Conservation (phyloP, 2,888 invertebrate genomes). For the Punctoribates punctum region DNA sequence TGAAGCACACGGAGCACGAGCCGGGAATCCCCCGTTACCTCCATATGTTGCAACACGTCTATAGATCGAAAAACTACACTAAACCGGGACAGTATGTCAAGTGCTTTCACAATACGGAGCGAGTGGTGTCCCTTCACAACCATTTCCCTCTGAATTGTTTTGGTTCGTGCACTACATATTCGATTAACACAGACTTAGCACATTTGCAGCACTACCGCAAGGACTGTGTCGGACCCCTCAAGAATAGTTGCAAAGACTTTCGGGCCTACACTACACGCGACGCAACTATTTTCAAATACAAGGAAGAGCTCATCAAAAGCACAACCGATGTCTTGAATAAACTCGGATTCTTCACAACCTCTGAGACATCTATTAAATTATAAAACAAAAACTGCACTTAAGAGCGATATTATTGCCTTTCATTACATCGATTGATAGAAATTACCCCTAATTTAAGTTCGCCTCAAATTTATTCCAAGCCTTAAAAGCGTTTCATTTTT, state of each 20-base stretch:
- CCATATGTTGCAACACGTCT: conserved; percentile 91
- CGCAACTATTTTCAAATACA: conserved; percentile 81
- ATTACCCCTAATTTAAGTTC: neutral
- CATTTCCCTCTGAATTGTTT: conserved; percentile 86
- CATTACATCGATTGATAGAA: neutral
- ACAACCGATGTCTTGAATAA: conserved; percentile 67
- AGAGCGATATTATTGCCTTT: too few relatives aligned
- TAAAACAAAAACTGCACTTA: too few relatives aligned
- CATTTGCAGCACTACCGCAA: conserved; percentile 90
- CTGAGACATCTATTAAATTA: too few relatives aligned
- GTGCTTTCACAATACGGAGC: conserved; percentile 87
- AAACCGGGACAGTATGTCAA: conserved; percentile 89
- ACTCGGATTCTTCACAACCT: conserved; percentile 62
- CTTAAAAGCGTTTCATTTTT: neutral
- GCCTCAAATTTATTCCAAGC: neutral
- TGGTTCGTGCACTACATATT: conserved; percentile 74
- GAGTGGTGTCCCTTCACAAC: conserved; percentile 82
- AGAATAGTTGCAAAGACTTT: conserved; percentile 74
- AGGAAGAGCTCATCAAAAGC: conserved; percentile 67
- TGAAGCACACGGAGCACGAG: conserved; percentile 48
- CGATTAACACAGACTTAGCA: conserved; percentile 74
- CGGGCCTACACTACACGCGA: conserved; percentile 76
- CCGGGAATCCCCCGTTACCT: conserved; percentile 61
- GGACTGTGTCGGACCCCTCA: conserved; percentile 81
- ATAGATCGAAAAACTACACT: conserved; percentile 82